These are phyloP conservation scores for Siderastrea radians DNA, from an alignment of 92 coral and sea anemone genomes.

Conservation along the genomic window DNA sequence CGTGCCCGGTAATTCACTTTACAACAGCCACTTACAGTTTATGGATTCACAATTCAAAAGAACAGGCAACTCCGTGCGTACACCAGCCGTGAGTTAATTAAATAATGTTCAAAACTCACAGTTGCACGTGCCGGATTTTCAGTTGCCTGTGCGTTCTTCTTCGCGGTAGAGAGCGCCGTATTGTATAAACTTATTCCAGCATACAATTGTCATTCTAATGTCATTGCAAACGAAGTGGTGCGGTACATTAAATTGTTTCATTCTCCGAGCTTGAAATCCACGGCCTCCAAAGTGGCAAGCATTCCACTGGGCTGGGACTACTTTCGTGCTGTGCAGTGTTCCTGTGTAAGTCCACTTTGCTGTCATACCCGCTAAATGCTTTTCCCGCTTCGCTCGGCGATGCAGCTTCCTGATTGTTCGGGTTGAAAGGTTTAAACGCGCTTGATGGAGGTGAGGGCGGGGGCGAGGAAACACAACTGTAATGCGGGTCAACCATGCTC, in stretches of 20 bases:
- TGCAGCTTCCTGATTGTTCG: not conserved
- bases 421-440: slow-evolving; percentile 32
- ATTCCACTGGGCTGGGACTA: not conserved
- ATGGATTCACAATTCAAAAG: not conserved
- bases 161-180: not conserved
- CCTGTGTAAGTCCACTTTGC: not conserved
- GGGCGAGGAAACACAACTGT: slow-evolving; percentile 14
- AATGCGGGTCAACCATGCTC: not conserved
- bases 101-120: not conserved
- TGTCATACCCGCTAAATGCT: not conserved
- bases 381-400: not conserved
- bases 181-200: not conserved
- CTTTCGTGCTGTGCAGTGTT: not conserved
- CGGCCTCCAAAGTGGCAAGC: slow-evolving; percentile 41
- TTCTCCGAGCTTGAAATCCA: slow-evolving; percentile 20
- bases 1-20: not conserved
- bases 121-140: slow-evolving; percentile 13
- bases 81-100: not conserved
- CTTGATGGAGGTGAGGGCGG: slow-evolving; percentile 50
- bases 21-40: no score
- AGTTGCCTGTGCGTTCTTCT: not conserved
- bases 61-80: slow-evolving; percentile 21
- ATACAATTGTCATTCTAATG: slow-evolving; percentile 1
- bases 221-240: not conserved
- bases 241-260: not conserved